Conservation (phyloP, 2,888 invertebrate genomes). For the Pollenia labialis region DNA sequence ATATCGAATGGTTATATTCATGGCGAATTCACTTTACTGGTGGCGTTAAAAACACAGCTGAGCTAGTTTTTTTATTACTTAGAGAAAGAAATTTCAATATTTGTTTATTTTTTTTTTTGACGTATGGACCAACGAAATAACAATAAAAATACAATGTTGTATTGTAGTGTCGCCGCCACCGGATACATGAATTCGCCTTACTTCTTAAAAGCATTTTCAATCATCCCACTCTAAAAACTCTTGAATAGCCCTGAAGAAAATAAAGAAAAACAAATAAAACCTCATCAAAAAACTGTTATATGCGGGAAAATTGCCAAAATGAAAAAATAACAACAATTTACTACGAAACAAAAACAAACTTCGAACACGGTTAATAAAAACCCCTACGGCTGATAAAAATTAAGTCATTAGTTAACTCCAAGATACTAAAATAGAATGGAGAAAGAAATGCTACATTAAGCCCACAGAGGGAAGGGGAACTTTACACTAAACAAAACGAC, state of each 20-base stretch:
- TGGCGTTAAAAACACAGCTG: too few relatives aligned
- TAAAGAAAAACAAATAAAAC: slow-evolving; percentile 74
- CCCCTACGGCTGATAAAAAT: slow-evolving; percentile 84
- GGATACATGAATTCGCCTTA: too few relatives aligned
- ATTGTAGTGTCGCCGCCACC: too few relatives aligned
- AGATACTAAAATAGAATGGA: slow-evolving; percentile 42
- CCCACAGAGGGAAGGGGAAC: slow-evolving; percentile 52
- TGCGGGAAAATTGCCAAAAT: slow-evolving; percentile 67
- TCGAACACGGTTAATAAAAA: slow-evolving; percentile 80
- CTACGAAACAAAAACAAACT: slow-evolving; percentile 76
- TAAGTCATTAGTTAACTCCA: slow-evolving; percentile 84
- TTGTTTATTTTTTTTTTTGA: too few relatives aligned
- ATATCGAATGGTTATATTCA: too few relatives aligned
- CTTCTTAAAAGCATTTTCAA: not conserved
- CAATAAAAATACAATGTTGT: too few relatives aligned
- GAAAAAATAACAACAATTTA: slow-evolving; percentile 36
- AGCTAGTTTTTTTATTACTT: too few relatives aligned
- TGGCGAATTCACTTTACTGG: too few relatives aligned
- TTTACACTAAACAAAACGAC: slow-evolving; percentile 23
- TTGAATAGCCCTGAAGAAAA: slow-evolving; percentile 52
- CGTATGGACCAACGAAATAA: too few relatives aligned
- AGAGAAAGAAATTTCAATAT: too few relatives aligned
- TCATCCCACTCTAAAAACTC: not conserved
- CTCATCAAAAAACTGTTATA: slow-evolving; percentile 62
- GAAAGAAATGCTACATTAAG: slow-evolving; percentile 36